Evolutionary conservation across 2,113 vertebrate genomes (phyloP), one percentile per base, ranked within the genome.

Genomic region (Hippocampus abdominalis): DNA sequence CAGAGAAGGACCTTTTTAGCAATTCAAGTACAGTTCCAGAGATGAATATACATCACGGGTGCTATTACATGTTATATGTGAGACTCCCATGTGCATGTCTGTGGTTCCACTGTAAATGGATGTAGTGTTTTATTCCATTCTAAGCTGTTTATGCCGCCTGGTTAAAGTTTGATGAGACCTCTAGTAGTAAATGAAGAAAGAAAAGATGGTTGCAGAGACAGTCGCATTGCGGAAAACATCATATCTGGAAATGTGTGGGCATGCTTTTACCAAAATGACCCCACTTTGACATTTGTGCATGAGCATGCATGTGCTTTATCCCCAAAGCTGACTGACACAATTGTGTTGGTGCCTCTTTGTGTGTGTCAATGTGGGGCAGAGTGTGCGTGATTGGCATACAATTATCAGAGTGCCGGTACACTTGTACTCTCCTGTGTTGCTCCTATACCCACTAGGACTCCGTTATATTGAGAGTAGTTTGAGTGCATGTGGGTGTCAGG

Each of bases 151-250:
- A 85, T 77, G 79, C 85, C 75, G 81, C 79, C 72, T 86, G 80
- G 70, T 89, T 88, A 89, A 89, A 89, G 80, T 87, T 89, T 89
- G 85, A 89, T 89, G 86, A 87, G 85, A 81, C 77, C 80, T 86
- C 79, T 84, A 73, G 77, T 63, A 73, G 79, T 81, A 83, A 87
- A 84, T 81, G 79, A 89, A 83, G 78, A 76, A 78, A 80, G 82
- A 78, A 81, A 82, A 77, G 77, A 85, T 10, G 59, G 59, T 70
- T 85, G 84, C 68, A 46, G 70, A 73, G 70, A 71, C 68, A 84
- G 81, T 73, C 85, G 83, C 86, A 84, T 61, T 88, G 88, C 83
- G 76, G 81, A 86, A 87, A 89, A 88, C 54, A 78, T 74, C 73
- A 66, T 16, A 57, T 74, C 11, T 59, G 13, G 78, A 32, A 69